Base-by-base conservation (phyloP, 2,888 invertebrate genomes). In the Epirrita christyi region DNA sequence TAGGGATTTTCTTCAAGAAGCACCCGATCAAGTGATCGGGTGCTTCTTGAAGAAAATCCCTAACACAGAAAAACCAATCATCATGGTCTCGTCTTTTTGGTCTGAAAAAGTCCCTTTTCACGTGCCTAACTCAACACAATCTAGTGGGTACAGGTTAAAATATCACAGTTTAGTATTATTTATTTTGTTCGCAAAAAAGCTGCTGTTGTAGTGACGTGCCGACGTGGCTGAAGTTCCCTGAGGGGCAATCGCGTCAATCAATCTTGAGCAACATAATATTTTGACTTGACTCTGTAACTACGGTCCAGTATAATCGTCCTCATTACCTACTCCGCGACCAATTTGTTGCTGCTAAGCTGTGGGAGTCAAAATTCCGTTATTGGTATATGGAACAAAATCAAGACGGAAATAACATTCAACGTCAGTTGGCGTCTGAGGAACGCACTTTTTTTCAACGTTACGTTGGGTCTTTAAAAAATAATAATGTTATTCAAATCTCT, bases 261-360 rank as follows among this genome's bases (percentile, higher is more conserved):
- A 29, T 53, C 46, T 85, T 85, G 77, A 76, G 77, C 73, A 82
- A 85, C 70, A 66, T 21, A 21, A 66, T 71, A 64, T 78, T 80
- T 86, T 86, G 85, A 85, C 85, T 64, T 58, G 70, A 63, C 45
- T 34, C 14, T 40, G 40, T 29, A 34, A 46, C 41, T 57, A 55
- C 36, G 53, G 56, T 48, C 40, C 57, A 55, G 59, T 63, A 68
- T 57, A 55, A 21, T 55, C 60, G 66, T 71, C 60, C 70, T 68
- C 69, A 67, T 66, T 72, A 45, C 52, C 67, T 52, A 70, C 60
- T 68, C 61, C 14, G 28, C 29, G 13, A 38, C 5, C 38, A 36
- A 34, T 48, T 36, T 45, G 38, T 34, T 11, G 27, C 13, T 11
- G 34, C 41, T 50, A 29, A 49, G 28, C 34, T 21, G 32, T 32